These are phyloP conservation scores for Stylophora pistillata DNA, from an alignment of 64 coral and sea anemone species.

Conservation along the genomic window DNA sequence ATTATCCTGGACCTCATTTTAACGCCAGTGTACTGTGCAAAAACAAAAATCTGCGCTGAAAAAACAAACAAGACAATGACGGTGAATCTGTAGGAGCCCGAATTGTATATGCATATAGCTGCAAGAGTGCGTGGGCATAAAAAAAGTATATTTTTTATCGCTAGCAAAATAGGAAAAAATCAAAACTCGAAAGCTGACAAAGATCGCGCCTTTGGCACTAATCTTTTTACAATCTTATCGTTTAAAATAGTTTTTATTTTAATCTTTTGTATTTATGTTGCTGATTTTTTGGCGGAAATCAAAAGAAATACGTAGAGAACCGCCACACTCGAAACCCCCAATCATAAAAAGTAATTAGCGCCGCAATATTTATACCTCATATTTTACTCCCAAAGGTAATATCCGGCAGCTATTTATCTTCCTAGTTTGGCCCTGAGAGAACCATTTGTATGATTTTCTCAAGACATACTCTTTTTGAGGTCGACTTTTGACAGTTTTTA, in stretches of 20 bases:
- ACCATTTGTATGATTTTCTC: slow-evolving; percentile 3
- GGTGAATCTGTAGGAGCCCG: not conserved
- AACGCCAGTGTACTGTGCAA: not conserved
- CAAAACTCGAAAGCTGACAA: not conserved
- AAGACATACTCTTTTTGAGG: not conserved
- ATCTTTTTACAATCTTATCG: slow-evolving; percentile 35
- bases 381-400: slow-evolving; percentile 23
- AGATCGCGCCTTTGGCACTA: not conserved
- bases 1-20: slow-evolving; percentile 12
- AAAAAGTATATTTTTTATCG: not conserved
- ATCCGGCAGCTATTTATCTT: slow-evolving; percentile 26
- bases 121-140: not conserved
- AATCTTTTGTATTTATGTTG: not conserved
- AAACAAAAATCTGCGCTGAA: not conserved
- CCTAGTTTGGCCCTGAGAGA: not conserved
- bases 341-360: slow-evolving; percentile 36
- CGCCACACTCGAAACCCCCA: slow-evolving; percentile 16
- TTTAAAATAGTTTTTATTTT: not conserved
- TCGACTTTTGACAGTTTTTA: not conserved
- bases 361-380: slow-evolving; percentile 34
- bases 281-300: slow-evolving; percentile 7
- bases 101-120: not conserved
- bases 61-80: not conserved
- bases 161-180: not conserved
- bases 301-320: not conserved